A percentile compares a stretch with the other conserved stretches of the same genome.
These are phyloP conservation scores for Cotesia glomerata DNA, from an alignment of 1,140 invertebrate species.

Conservation along the genomic window DNA sequence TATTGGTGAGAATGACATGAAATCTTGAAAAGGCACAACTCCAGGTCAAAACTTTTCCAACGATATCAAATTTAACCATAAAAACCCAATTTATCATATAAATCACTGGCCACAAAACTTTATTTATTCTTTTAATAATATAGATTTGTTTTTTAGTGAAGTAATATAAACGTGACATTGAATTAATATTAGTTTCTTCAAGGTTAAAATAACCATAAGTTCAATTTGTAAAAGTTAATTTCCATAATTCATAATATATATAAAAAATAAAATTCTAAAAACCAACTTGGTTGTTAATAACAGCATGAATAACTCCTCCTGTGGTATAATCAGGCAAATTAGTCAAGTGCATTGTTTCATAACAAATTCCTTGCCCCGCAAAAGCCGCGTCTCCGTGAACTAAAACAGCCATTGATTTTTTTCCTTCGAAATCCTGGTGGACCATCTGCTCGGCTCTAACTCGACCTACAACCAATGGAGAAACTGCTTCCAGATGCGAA, in stretches of 20 bases:
- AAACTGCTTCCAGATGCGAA: constrained; percentile 88
- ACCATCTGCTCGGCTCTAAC: constrained; percentile 87
- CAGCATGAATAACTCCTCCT: constrained; percentile 87
- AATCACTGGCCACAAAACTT: too few species aligned
- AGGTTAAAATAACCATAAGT: too few species aligned
- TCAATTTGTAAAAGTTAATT: too few species aligned
- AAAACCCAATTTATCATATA: too few species aligned
- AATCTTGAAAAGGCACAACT: too few species aligned
- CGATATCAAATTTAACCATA: too few species aligned
- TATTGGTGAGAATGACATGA: too few species aligned
- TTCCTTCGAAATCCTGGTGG: constrained; percentile 71
- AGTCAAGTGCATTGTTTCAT: constrained; percentile 87
- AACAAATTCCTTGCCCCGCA: constrained; percentile 85
- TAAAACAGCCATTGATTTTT: constrained; percentile 72
- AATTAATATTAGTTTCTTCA: too few species aligned
- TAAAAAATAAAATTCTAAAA: neutral
- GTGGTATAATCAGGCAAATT: constrained; percentile 87
- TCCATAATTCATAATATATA: too few species aligned
- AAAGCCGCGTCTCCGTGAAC: constrained; percentile 93
- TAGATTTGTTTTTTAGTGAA: neutral
- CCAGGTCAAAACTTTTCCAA: too few species aligned
- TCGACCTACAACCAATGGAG: constrained; percentile 84
- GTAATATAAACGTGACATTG: neutral
- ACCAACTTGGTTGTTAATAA: constrained; percentile 85
- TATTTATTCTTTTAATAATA: too few species aligned